Conservation (phyloP, 2,888 invertebrate species). For the Xylota segnis region DNA sequence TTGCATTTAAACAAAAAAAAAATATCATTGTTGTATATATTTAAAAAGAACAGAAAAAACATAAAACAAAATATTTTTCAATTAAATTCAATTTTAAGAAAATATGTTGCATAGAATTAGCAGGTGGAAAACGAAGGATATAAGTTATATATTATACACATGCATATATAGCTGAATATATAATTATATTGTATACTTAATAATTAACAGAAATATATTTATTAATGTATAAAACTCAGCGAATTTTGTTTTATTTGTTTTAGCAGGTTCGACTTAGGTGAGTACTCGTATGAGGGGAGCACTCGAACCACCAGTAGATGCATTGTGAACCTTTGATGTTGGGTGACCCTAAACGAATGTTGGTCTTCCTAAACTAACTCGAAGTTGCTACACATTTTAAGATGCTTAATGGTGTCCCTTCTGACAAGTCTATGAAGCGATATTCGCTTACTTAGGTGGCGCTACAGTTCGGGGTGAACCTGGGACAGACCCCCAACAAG, state of each 20-base stretch:
- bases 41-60: conserved; percentile 25
- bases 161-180: conserved; percentile 75
- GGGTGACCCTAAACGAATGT: too few relatives aligned
- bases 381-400: too few relatives aligned
- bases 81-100: conserved; percentile 37
- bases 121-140: conserved; percentile 25
- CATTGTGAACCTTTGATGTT: too few relatives aligned
- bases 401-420: too few relatives aligned
- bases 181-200: conserved; percentile 74
- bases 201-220: conserved; percentile 75
- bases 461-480: too few relatives aligned
- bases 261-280: background rate
- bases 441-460: too few relatives aligned
- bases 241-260: background rate
- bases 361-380: too few relatives aligned
- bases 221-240: conserved; percentile 69
- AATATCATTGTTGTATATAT: conserved; percentile 63
- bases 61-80: conserved; percentile 42
- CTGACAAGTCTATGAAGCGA: too few relatives aligned
- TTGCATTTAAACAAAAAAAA: conserved; percentile 43
- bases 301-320: too few relatives aligned
- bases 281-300: too few relatives aligned
- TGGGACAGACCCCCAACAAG: too few relatives aligned
- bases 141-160: conserved; percentile 65
- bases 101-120: conserved; percentile 60